These are phyloP conservation scores for Linyphia triangularis DNA, from an alignment of 2,888 invertebrate genomes.

Conservation along the genomic window DNA sequence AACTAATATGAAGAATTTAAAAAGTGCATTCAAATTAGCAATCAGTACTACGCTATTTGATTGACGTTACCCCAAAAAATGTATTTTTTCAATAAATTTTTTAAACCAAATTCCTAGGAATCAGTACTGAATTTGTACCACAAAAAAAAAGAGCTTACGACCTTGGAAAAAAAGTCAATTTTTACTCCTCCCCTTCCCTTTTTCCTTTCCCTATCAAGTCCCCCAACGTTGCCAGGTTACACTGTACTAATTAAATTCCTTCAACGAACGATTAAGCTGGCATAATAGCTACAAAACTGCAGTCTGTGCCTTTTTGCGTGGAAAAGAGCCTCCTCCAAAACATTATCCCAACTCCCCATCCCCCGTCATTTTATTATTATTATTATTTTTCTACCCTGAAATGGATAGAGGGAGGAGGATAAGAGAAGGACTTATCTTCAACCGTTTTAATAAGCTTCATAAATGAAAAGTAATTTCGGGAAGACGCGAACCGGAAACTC, in stretches of 20 bases:
- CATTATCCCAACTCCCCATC: not conserved
- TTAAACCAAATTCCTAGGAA: too few relatives aligned
- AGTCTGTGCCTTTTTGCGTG: slow-evolving; percentile 38
- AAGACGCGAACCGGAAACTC: slow-evolving; percentile 28
- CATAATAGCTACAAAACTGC: slow-evolving; percentile 63
- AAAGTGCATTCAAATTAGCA: too few relatives aligned
- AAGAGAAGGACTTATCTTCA: slow-evolving; percentile 22
- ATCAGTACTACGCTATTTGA: too few relatives aligned
- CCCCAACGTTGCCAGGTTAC: slow-evolving; percentile 63
- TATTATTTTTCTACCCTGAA: not conserved
- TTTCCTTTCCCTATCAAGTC: not conserved
- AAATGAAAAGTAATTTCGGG: slow-evolving; percentile 68
- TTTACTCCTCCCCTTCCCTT: not conserved
- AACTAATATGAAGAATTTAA: too few relatives aligned
- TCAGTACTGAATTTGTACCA: too few relatives aligned
- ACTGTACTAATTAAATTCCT: slow-evolving; percentile 73
- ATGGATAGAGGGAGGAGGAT: not conserved
- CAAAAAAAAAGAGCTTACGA: too few relatives aligned
- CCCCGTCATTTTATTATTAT: not conserved
- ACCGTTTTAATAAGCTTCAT: slow-evolving; percentile 70
- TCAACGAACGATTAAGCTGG: slow-evolving; percentile 64
- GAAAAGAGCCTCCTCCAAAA: slow-evolving; percentile 1
- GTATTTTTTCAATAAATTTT: too few relatives aligned
- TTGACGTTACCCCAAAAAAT: too few relatives aligned
- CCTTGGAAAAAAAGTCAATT: slow-evolving; percentile 12